Percentiles rank a stretch among this genome's conserved stretches.
Evolutionary conservation across 1,140 invertebrate species (phyloP).

Genomic region (Theocolax elegans): DNA sequence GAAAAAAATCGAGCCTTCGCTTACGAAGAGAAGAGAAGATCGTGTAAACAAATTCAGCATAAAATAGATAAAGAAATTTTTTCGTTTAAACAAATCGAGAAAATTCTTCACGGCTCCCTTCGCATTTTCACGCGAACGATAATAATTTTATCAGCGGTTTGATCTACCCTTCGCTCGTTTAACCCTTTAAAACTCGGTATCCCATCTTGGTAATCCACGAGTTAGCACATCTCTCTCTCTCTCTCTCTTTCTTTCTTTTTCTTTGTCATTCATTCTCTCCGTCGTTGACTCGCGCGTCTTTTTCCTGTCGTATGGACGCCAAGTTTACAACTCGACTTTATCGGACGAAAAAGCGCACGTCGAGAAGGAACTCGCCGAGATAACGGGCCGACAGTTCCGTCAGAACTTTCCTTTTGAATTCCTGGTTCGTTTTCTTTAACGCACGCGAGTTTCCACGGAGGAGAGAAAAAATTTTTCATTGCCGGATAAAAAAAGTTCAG

Average conservation of each 20-base stretch:
- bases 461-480: slow-evolving; percentile 2
- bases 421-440: neutral
- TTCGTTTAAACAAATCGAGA: slow-evolving; percentile 23
- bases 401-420: slow-evolving; percentile 24
- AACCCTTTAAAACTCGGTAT: slow-evolving; percentile 22
- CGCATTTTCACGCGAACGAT: neutral
- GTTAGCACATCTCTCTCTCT: neutral
- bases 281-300: neutral
- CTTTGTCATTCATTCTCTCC: slow-evolving; percentile 26
- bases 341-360: slow-evolving; percentile 14
- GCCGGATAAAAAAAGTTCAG: slow-evolving; percentile 3
- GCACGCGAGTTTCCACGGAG: slow-evolving; percentile 5
- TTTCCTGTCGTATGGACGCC: neutral
- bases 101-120: slow-evolving; percentile 25
- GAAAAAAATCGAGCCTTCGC: no score
- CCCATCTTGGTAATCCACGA: slow-evolving; percentile 18
- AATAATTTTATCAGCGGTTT: slow-evolving; percentile 28
- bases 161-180: neutral
- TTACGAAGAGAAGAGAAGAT: no score
- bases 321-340: slow-evolving; percentile 23
- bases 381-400: slow-evolving; percentile 23
- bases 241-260: neutral
- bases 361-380: neutral
- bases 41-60: neutral
- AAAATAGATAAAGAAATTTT: no score